These are phyloP conservation scores for Aphis gossypii DNA, from an alignment of 1,140 invertebrate genomes.

Conservation along the genomic window DNA sequence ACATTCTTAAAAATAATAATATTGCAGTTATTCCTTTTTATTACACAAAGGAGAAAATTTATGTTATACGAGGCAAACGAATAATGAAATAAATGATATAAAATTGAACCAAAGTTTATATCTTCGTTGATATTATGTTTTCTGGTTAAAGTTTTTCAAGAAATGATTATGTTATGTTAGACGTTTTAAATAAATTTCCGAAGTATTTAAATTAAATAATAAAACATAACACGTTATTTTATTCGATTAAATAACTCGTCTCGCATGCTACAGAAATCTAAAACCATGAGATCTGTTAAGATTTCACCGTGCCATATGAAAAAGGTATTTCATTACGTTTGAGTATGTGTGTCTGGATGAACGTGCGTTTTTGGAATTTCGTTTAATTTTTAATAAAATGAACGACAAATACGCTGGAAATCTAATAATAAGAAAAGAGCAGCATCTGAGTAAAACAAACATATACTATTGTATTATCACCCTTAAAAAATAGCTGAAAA, in stretches of 20 bases:
- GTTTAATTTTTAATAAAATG: slow-evolving; percentile 44
- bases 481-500: neutral
- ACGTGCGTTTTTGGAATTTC: slow-evolving; percentile 15
- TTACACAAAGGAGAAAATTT: neutral
- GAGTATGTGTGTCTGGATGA: neutral
- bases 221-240: neutral
- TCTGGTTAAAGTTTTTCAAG: neutral
- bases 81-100: no score
- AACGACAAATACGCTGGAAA: slow-evolving; percentile 29
- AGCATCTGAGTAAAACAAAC: neutral
- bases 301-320: slow-evolving; percentile 15
- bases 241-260: neutral
- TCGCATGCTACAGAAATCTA: neutral
- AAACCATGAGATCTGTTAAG: neutral
- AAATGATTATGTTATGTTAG: neutral
- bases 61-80: neutral
- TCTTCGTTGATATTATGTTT: neutral
- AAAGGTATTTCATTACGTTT: slow-evolving; percentile 45
- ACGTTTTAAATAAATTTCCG: neutral
- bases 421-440: slow-evolving; percentile 29
- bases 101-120: neutral
- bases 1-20: neutral
- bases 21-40: neutral
- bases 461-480: neutral
- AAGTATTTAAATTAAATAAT: neutral